phyloP scores from a whole-genome alignment of 2,888 invertebrate species.

The Nasonia oneida region DNA sequence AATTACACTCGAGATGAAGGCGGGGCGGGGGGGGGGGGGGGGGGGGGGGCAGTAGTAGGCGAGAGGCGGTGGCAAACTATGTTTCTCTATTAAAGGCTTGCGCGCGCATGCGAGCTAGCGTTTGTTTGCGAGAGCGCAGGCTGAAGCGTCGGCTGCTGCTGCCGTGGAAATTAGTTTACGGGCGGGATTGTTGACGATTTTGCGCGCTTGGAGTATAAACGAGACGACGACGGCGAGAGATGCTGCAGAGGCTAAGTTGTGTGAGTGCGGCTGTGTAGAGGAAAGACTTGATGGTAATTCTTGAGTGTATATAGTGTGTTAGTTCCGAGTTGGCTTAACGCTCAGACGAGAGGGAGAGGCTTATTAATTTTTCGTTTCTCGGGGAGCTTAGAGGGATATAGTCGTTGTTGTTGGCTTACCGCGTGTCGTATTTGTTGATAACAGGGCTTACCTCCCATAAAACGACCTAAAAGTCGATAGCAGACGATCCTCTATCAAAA shows the following conservation, averaged over 20 bases:
- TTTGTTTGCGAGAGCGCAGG: neutral
- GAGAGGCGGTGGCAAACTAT: neutral
- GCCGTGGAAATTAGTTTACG: constrained; percentile 19
- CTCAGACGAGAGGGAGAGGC: neutral
- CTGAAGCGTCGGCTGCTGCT: neutral
- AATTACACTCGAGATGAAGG: constrained; percentile 17
- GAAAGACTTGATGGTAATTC: constrained; percentile 22
- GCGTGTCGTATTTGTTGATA: too few species aligned
- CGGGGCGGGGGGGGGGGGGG: neutral
- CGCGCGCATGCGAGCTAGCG: neutral
- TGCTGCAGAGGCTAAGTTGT: neutral
- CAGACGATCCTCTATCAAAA: neutral
- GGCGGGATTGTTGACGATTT: constrained; percentile 16
- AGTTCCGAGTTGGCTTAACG: neutral
- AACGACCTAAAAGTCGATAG: neutral
- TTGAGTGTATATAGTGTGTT: neutral
- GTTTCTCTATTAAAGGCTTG: constrained; percentile 32
- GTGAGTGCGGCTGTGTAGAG: neutral
- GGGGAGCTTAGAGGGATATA: neutral
- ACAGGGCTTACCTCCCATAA: too few species aligned
- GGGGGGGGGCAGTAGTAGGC: too few species aligned
- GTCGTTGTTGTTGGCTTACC: neutral
- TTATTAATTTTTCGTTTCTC: neutral
- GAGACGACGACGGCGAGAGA: neutral
- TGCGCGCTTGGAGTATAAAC: neutral